Conservation (phyloP, 2,888 invertebrate genomes). For the Amphipoea lucens region DNA sequence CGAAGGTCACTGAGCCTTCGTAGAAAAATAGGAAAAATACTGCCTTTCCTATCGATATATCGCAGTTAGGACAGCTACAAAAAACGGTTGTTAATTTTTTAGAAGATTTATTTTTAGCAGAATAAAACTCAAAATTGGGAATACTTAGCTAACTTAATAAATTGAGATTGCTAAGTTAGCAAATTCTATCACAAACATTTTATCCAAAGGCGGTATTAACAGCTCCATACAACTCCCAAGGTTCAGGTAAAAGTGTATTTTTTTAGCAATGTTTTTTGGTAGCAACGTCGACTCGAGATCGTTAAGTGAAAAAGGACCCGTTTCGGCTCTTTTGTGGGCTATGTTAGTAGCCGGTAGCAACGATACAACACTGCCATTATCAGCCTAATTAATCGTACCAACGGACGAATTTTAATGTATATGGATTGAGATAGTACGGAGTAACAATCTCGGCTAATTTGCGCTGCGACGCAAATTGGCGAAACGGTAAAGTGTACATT, state of each 20-base stretch:
- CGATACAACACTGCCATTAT: slow-evolving; percentile 79
- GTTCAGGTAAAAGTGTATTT: slow-evolving; percentile 83
- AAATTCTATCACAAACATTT: neutral
- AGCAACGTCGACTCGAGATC: slow-evolving; percentile 78
- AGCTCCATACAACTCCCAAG: slow-evolving; percentile 72
- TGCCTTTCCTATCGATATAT: neutral
- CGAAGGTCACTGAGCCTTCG: neutral
- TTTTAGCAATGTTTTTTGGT: slow-evolving; percentile 86
- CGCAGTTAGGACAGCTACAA: neutral
- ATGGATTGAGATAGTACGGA: slow-evolving; percentile 66
- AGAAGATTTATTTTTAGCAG: neutral
- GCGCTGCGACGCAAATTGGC: slow-evolving; percentile 64
- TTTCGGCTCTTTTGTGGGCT: slow-evolving; percentile 86
- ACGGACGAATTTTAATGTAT: slow-evolving; percentile 73
- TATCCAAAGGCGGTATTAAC: slow-evolving; percentile 62
- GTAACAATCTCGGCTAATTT: slow-evolving; percentile 66
- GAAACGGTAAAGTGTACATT: slow-evolving; percentile 52
- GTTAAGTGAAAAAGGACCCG: slow-evolving; percentile 87
- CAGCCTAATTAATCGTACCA: slow-evolving; percentile 86
- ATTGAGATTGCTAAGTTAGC: neutral
- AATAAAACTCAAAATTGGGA: neutral
- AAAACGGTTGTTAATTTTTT: neutral
- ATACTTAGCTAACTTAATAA: neutral
- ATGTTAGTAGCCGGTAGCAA: slow-evolving; percentile 82
- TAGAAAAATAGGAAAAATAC: neutral